These are phyloP conservation scores for Scrobipalpa atriplicella DNA, from an alignment of 2,888 invertebrate species.

Conservation along the genomic window DNA sequence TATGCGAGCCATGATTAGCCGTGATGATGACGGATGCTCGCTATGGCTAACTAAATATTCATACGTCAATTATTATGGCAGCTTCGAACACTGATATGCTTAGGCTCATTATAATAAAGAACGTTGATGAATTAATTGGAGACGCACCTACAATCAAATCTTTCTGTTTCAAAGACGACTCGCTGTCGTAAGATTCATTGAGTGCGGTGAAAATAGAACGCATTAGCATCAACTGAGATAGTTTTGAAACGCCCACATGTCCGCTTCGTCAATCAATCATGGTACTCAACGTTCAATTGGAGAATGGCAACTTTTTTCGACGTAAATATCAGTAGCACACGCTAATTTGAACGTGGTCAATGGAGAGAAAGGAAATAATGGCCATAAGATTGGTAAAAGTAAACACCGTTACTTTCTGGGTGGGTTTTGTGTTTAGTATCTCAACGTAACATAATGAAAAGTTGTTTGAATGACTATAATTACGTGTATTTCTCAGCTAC, in stretches of 20 bases:
- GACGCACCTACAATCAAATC: neutral
- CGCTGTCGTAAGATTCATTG: conserved; percentile 34
- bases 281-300: conserved; percentile 49
- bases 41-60: conserved; percentile 26
- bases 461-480: neutral
- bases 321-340: conserved; percentile 11
- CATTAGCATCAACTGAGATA: conserved; percentile 46
- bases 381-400: neutral
- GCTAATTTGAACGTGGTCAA: neutral
- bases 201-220: conserved; percentile 49
- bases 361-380: neutral
- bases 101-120: conserved; percentile 1
- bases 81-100: conserved; percentile 17
- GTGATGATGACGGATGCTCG: conserved; percentile 35
- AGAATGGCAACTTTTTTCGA: conserved; percentile 26
- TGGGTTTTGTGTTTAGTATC: neutral
- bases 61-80: conserved; percentile 24
- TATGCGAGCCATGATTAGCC: conserved; percentile 33
- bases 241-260: conserved; percentile 54
- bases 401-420: neutral
- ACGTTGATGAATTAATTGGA: conserved; percentile 5
- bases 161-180: conserved; percentile 25
- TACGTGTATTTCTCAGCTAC: neutral
- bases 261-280: conserved; percentile 58
- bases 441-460: neutral